Evolutionary conservation across 2,888 invertebrate genomes (phyloP).

Genomic region (Notocelia uddmanniana): DNA sequence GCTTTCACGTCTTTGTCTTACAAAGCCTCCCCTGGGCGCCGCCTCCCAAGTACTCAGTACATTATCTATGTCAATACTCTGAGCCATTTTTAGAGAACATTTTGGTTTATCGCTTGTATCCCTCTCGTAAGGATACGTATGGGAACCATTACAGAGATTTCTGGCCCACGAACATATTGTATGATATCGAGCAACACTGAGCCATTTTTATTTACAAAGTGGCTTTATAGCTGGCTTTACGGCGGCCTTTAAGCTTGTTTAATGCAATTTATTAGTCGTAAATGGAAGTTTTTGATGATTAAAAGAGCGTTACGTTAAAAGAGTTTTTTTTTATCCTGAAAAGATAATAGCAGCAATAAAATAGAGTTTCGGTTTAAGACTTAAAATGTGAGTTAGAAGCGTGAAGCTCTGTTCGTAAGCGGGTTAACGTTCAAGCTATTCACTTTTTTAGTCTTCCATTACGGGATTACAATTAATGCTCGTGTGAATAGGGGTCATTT

Average conservation of each 20-base stretch:
- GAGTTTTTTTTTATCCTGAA: slow-evolving; percentile 25
- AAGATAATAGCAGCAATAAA: slow-evolving; percentile 35
- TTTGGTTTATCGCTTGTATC: slow-evolving; percentile 78
- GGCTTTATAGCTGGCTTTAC: slow-evolving; percentile 52
- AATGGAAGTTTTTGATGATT: slow-evolving; percentile 43
- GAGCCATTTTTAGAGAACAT: slow-evolving; percentile 79
- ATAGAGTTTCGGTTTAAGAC: slow-evolving; percentile 25
- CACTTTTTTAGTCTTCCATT: slow-evolving; percentile 31
- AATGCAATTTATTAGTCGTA: slow-evolving; percentile 42
- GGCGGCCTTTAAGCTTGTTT: slow-evolving; percentile 40
- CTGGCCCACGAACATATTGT: slow-evolving; percentile 62
- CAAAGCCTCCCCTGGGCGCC: slow-evolving; percentile 68
- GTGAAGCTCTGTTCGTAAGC: slow-evolving; percentile 24
- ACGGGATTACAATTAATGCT: slow-evolving; percentile 28
- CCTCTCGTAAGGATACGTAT: slow-evolving; percentile 73
- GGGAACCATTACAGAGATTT: slow-evolving; percentile 79
- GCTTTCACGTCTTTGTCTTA: slow-evolving; percentile 76
- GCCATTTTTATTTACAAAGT: slow-evolving; percentile 55
- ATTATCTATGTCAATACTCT: slow-evolving; percentile 82
- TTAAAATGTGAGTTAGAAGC: slow-evolving; percentile 24
- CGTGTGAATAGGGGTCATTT: slow-evolving; percentile 8
- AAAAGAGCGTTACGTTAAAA: slow-evolving; percentile 36
- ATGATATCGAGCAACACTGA: slow-evolving; percentile 55
- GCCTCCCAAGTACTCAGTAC: slow-evolving; percentile 62
- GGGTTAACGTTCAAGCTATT: slow-evolving; percentile 36